phyloP scores from a whole-genome alignment of 2,888 invertebrate species.

The Onchidella celtica region DNA sequence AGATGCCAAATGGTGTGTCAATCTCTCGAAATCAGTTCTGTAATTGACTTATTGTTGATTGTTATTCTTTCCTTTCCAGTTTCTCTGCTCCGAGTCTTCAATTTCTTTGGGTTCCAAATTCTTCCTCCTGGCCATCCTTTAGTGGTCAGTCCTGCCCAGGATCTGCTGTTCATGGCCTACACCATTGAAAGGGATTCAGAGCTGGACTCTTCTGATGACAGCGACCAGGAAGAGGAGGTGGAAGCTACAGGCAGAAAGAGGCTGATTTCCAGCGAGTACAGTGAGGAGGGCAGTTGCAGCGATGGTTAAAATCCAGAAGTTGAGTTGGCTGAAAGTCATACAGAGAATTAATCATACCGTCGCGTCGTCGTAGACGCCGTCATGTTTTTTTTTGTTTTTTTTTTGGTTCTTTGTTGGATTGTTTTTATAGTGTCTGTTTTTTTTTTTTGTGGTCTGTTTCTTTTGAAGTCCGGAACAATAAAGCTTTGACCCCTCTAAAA shows the following conservation, averaged over 20 bases:
- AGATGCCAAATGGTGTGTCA: no score
- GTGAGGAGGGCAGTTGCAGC: conserved; percentile 41
- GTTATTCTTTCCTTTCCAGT: conserved; percentile 80
- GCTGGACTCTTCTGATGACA: conserved; percentile 37
- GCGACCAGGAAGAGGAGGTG: conserved; percentile 31
- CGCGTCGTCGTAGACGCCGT: background rate
- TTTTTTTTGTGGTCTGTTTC: no score
- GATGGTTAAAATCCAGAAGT: conserved; percentile 11
- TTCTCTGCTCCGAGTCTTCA: conserved; percentile 94
- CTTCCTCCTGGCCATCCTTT: conserved; percentile 89
- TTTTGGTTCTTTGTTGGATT: background rate
- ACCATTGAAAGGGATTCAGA: conserved; percentile 70
- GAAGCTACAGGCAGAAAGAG: background rate
- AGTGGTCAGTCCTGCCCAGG: conserved; percentile 85
- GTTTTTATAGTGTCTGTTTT: background rate
- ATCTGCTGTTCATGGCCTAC: conserved; percentile 85
- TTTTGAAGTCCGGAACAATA: no score
- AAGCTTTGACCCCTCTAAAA: no score
- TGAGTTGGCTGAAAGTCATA: conserved; percentile 24
- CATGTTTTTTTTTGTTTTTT: background rate
- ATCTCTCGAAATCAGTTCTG: no score
- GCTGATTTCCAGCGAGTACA: conserved; percentile 27
- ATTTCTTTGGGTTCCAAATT: conserved; percentile 96
- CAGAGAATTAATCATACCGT: conserved; percentile 26
- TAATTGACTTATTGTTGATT: no score